Conservation (phyloP, 1,140 invertebrate genomes). For the Temnothorax nylanderi region DNA sequence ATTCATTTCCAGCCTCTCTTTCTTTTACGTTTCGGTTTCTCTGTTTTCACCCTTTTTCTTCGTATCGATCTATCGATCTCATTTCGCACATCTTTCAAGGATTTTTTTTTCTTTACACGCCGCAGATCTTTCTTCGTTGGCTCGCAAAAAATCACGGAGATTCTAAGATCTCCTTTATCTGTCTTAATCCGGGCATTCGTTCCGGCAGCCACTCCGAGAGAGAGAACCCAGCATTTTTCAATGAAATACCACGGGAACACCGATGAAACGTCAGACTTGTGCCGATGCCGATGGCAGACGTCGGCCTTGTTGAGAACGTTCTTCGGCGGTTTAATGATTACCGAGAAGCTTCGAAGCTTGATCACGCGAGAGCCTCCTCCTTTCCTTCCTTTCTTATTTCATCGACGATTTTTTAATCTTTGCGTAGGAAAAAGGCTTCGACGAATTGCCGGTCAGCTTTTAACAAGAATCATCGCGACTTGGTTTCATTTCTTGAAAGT, state of each 20-base stretch:
- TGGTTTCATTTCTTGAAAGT: constrained; percentile 33
- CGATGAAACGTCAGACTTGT: constrained; percentile 11
- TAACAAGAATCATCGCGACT: neutral
- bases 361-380: constrained; percentile 2
- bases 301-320: constrained; percentile 37
- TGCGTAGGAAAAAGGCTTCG: neutral
- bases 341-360: neutral
- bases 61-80: constrained; percentile 4
- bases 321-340: constrained; percentile 50
- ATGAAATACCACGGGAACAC: constrained; percentile 64
- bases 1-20: constrained; percentile 47
- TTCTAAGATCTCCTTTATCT: constrained; percentile 75
- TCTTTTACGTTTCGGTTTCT: constrained; percentile 60
- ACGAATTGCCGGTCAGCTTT: neutral
- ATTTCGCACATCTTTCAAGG: neutral
- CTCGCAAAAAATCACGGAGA: constrained; percentile 65
- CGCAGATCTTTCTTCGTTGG: constrained; percentile 61
- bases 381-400: neutral
- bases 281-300: neutral
- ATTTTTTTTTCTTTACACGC: constrained; percentile 4
- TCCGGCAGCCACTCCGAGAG: constrained; percentile 22
- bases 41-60: constrained; percentile 27
- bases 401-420: constrained; percentile 36
- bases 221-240: constrained; percentile 72
- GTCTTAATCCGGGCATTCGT: constrained; percentile 81